Base-by-base conservation (phyloP, 2,113 vertebrate species). In the Megaleporinus macrocephalus region DNA sequence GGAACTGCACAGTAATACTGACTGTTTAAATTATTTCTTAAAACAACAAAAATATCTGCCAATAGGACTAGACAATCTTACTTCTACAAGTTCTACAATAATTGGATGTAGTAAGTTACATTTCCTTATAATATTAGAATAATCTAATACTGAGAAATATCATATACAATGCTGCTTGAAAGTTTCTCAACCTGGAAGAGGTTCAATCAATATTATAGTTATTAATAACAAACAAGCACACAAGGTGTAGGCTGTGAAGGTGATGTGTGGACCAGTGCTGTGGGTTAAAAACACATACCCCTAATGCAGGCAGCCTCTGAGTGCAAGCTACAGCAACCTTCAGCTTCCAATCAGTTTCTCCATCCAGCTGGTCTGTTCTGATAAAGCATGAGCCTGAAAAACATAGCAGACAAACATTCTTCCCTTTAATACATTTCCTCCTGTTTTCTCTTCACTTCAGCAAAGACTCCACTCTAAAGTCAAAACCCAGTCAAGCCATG, bases 291-390 rank as follows among this genome's bases (percentile, higher is more conserved):
- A 65, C 16, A 29, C 95, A 88, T 93, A 99, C 98, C 94, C 96
- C 97, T 27, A 99, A 87, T 33, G 97, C 95, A 2, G 97, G 95
- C 0, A 99, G 94, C 68, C 97, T 93, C 55, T 99, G 98, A 0
- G 98, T 98, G 91, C 97, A 99, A 84, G 92, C 93, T 30, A 99
- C 98, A 0, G 96, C 96, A 47, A 99, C 94, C 89, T 97, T 99
- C 85, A 98, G 94, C 82, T 99, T 99, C 98, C 98, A 99, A 90
- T 99, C 98, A 0, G 98, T 99, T 86, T 99, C 98, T 70, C 98
- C 98, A 62, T 99, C 98, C 0, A 99, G 95, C 90, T 99, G 98
- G 83, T 99, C 98, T 3, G 97, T 99, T 79, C 97, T 93, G 90
- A 99, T 97, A 89, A 99, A 99, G 89, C 98, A 99, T 0, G 96